Percentiles rank a stretch among this genome's conserved stretches.
Evolutionary conservation across 2,888 invertebrate genomes (phyloP).

Genomic region (Linyphia triangularis): DNA sequence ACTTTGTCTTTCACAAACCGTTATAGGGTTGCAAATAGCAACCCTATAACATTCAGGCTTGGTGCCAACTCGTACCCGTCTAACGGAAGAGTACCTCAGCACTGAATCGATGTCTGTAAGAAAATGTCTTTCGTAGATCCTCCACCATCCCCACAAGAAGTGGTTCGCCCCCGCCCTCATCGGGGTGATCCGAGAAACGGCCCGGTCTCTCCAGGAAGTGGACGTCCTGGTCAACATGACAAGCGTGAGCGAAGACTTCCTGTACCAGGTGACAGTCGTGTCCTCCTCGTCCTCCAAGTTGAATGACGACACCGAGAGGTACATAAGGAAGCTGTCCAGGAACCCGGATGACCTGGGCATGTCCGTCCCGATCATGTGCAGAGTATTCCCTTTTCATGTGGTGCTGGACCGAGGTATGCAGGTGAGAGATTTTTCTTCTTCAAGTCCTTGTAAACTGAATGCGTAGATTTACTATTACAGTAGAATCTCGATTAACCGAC

Average conservation of each 20-base stretch:
- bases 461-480: no score
- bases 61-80: no score
- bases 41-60: no score
- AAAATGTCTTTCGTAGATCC: conserved; percentile 51
- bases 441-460: no score
- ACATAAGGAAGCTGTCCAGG: conserved; percentile 73
- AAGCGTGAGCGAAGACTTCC: conserved; percentile 60
- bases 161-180: conserved; percentile 59
- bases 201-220: conserved; percentile 37
- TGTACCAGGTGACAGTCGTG: conserved; percentile 50
- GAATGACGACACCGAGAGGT: conserved; percentile 46
- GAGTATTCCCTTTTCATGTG: conserved; percentile 77
- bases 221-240: conserved; percentile 60
- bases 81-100: no score
- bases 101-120: no score
- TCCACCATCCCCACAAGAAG: conserved; percentile 62
- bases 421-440: no score
- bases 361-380: conserved; percentile 76
- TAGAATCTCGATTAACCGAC: no score
- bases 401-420: conserved; percentile 76
- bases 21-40: no score
- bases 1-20: no score
- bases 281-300: conserved; percentile 26
- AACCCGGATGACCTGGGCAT: conserved; percentile 74
- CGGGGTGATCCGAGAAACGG: conserved; percentile 63